Percentiles rank a stretch among this genome's conserved stretches.
These are phyloP conservation scores for Lutraria rhynchaena DNA, from an alignment of 1,140 invertebrate genomes.

Conservation along the genomic window DNA sequence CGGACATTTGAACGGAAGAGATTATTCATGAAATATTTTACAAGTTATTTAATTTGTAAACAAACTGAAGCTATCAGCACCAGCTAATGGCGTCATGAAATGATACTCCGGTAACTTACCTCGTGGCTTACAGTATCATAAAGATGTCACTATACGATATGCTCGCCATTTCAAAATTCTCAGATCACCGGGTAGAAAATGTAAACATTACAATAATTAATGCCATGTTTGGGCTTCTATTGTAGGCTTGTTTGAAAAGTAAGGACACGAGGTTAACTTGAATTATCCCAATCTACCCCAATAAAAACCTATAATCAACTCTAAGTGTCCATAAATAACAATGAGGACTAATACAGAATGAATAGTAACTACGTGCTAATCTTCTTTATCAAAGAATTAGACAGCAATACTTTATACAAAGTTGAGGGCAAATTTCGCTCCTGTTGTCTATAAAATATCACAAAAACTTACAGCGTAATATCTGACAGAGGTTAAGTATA, in stretches of 20 bases:
- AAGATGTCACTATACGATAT: constrained; percentile 15
- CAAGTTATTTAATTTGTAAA: constrained; percentile 2
- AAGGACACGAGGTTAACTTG: constrained; percentile 33
- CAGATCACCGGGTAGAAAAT: constrained; percentile 1
- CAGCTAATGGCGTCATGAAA: constrained; percentile 5
- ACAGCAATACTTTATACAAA: too few species aligned
- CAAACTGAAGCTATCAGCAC: constrained; percentile 9
- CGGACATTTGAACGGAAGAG: neutral
- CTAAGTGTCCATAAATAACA: too few species aligned
- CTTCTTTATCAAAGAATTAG: too few species aligned
- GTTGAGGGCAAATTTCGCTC: too few species aligned
- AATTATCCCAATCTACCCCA: neutral
- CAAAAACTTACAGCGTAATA: too few species aligned
- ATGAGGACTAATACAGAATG: too few species aligned
- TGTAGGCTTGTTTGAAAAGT: constrained; percentile 1
- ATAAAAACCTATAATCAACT: too few species aligned
- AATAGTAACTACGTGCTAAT: too few species aligned
- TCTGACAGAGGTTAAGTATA: too few species aligned
- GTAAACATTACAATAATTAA: constrained; percentile 17
- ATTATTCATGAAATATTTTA: too few species aligned
- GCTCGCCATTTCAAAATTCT: neutral
- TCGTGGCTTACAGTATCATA: constrained; percentile 1
- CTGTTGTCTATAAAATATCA: too few species aligned
- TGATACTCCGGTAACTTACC: constrained; percentile 1
- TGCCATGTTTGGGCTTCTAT: constrained; percentile 17